phyloP scores from a whole-genome alignment of 2,888 invertebrate species.

The Lydus trimaculatus region DNA sequence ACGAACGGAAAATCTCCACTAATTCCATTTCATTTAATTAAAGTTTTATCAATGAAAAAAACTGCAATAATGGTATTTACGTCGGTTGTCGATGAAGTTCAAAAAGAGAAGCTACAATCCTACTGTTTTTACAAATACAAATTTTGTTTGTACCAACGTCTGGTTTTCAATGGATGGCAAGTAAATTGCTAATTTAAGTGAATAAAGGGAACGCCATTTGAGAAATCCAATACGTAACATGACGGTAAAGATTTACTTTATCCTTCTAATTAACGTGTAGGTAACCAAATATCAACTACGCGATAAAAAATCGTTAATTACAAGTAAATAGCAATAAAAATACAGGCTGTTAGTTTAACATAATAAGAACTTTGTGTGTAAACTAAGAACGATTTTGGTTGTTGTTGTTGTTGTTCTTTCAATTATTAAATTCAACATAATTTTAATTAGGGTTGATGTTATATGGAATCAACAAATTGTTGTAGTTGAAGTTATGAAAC shows the following conservation, averaged over 20 bases:
- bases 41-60: background rate
- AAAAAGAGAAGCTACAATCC: background rate
- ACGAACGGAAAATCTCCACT: background rate
- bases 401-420: background rate
- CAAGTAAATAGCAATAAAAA: background rate
- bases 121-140: background rate
- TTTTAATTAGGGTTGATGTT: background rate
- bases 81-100: background rate
- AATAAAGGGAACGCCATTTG: background rate
- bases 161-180: background rate
- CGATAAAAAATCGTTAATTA: background rate
- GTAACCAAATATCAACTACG: background rate
- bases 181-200: background rate
- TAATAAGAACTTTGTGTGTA: background rate
- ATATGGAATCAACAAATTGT: background rate
- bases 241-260: background rate
- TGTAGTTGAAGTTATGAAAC: background rate
- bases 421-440: background rate
- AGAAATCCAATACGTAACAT: background rate
- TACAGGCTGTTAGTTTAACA: background rate
- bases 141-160: background rate
- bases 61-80: background rate
- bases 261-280: slow-evolving; percentile 2
- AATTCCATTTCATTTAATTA: background rate
- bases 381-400: background rate